These are phyloP conservation scores for Eulimnadia texana DNA, from an alignment of 1,140 invertebrate genomes.

Conservation along the genomic window DNA sequence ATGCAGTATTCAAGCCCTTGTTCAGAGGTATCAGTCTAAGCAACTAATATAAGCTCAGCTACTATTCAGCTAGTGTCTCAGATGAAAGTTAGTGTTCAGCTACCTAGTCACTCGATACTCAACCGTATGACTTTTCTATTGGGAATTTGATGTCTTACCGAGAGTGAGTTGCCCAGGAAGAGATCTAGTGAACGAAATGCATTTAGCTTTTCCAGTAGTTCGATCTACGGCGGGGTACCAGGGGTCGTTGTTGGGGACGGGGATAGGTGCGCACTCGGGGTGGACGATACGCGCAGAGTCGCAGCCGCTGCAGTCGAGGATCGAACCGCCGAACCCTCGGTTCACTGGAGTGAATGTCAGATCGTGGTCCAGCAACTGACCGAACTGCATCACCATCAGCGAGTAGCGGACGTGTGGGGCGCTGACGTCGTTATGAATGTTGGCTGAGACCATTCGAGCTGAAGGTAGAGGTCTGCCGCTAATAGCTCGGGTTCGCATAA, in stretches of 20 bases:
- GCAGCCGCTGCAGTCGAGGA: constrained; percentile 33
- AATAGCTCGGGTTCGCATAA: constrained; percentile 24
- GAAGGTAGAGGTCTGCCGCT: constrained; percentile 29
- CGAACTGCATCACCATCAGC: constrained; percentile 36
- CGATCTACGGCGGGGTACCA: constrained; percentile 34
- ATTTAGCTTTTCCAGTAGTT: constrained; percentile 34
- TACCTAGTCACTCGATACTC: no score
- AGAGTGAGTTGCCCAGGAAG: constrained; percentile 41
- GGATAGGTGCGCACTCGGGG: constrained; percentile 41
- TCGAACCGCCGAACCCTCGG: constrained; percentile 30
- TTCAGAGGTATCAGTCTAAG: no score
- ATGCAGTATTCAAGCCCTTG: no score
- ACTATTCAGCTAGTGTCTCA: no score
- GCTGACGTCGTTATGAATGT: constrained; percentile 30
- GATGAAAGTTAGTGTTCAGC: no score
- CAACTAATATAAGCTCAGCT: no score
- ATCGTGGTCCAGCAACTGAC: constrained; percentile 42
- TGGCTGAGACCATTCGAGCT: constrained; percentile 31
- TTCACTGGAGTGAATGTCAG: constrained; percentile 41
- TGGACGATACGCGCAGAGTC: constrained; percentile 33
- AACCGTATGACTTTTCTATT: no score
- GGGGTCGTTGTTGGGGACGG: constrained; percentile 39
- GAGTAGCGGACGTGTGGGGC: constrained; percentile 34
- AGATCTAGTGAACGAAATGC: constrained; percentile 41
- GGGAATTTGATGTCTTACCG: constrained; percentile 23